Evolutionary conservation across 2,113 vertebrate genomes (phyloP), one percentile per base, ranked within the genome.

Genomic region (Oreochromis niloticus): DNA sequence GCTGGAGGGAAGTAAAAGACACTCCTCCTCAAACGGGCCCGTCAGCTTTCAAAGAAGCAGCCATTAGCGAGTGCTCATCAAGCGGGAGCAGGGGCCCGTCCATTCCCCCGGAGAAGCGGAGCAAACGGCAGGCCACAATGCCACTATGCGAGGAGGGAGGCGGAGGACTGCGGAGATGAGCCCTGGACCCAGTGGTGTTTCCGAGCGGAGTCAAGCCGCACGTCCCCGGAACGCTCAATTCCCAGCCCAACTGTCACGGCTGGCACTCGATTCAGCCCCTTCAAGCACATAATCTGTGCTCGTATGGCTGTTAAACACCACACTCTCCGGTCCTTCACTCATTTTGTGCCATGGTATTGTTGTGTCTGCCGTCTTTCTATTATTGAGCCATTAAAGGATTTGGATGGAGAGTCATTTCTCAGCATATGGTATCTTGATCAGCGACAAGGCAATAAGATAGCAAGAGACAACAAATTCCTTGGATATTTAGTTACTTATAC

Each of bases 161-260:
- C 46, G 68, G 93, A 79, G 90, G 91, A 83, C 94, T 88, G 68
- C 88, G 82, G 93, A 93, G 94, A 95, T 86, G 92, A 93, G 92
- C 91, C 94, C 92, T 22, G 85, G 93, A 94, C 95, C 96, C 92
- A 94, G 95, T 95, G 95, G 95, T 96, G 95, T 94, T 95, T 95
- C 95, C 88, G 89, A 94, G 92, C 92, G 91, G 94, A 96, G 94
- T 95, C 93, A 63, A 93, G 90, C 89, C 89, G 85, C 90, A 89
- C 91, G 91, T 95, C 94, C 91, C 93, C 85, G 93, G 94, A 92
- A 89, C 86, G 34, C 90, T 93, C 96, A 96, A 97, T 94, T 96
- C 97, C 96, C 96, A 96, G 94, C 93, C 96, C 97, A 97, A 97
- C 96, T 97, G 97, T 97, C 96, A 95, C 90, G 95, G 93, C 95